Conservation (phyloP, 2,113 vertebrate genomes). For the Columba janthina region DNA sequence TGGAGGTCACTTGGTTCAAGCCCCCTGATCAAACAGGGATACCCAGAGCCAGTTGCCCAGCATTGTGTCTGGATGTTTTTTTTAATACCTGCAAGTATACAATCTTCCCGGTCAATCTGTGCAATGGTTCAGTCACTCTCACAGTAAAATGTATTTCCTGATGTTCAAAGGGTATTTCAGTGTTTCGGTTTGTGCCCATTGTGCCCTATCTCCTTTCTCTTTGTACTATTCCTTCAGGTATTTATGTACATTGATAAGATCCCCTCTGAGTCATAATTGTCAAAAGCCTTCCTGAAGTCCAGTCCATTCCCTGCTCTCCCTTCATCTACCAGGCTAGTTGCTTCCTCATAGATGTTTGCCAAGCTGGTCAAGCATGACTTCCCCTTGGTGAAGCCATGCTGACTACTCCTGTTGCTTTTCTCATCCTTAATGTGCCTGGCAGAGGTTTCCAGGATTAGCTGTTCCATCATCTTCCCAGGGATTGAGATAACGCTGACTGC, state of each 20-base stretch:
- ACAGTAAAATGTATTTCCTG: not conserved
- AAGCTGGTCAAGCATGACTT: not conserved
- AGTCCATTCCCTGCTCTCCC: not conserved
- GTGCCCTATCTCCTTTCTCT: not conserved
- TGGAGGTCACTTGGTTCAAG: not conserved
- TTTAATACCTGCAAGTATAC: not conserved
- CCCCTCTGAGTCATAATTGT: not conserved
- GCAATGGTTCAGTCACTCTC: not conserved
- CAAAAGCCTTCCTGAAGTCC: not conserved
- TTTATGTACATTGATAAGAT: not conserved
- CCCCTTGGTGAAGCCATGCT: not conserved
- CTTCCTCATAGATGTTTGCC: not conserved
- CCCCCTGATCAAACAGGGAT: fast-evolving
- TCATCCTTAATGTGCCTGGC: not conserved
- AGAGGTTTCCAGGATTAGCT: not conserved
- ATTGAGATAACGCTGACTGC: not conserved
- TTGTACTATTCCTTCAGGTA: not conserved
- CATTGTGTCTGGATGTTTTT: fast-evolving
- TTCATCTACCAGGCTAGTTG: not conserved
- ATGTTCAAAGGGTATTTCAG: not conserved
- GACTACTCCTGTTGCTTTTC: not conserved
- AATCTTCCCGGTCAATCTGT: not conserved
- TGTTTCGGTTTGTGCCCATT: not conserved
- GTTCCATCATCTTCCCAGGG: not conserved
- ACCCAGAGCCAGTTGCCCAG: not conserved